These are phyloP conservation scores for Onchidella celtica DNA, from an alignment of 2,888 invertebrate genomes.

Conservation along the genomic window DNA sequence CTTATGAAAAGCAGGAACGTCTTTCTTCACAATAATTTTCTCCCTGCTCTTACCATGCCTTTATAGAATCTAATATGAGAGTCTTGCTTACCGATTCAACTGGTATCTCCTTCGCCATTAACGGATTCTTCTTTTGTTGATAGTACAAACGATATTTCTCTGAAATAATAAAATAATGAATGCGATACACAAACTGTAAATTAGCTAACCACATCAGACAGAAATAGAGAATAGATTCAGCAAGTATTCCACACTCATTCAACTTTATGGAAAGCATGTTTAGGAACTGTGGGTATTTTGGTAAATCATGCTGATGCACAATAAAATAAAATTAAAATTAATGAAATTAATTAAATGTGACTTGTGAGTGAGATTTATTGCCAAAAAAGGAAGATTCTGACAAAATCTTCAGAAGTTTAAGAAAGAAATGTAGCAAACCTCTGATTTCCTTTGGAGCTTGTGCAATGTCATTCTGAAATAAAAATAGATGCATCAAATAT, in stretches of 20 bases:
- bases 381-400: not conserved
- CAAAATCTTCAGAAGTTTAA: not conserved
- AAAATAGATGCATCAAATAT: too few species aligned
- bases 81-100: not conserved
- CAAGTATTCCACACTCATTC: too few species aligned
- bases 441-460: constrained; percentile 63
- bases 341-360: not conserved
- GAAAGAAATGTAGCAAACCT: constrained; percentile 55
- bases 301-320: too few species aligned
- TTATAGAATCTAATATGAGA: too few species aligned
- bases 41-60: too few species aligned
- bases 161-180: not conserved
- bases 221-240: too few species aligned
- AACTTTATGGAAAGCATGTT: too few species aligned
- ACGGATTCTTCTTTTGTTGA: not conserved
- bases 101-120: not conserved
- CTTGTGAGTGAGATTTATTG: not conserved
- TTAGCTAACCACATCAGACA: too few species aligned
- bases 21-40: too few species aligned
- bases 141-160: constrained; percentile 8
- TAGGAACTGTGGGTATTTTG: too few species aligned
- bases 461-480: constrained; percentile 66
- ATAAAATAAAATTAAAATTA: not conserved
- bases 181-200: too few species aligned
- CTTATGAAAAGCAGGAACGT: too few species aligned